Conservation (phyloP, 1,140 invertebrate genomes). For the Papilio polyxenes region DNA sequence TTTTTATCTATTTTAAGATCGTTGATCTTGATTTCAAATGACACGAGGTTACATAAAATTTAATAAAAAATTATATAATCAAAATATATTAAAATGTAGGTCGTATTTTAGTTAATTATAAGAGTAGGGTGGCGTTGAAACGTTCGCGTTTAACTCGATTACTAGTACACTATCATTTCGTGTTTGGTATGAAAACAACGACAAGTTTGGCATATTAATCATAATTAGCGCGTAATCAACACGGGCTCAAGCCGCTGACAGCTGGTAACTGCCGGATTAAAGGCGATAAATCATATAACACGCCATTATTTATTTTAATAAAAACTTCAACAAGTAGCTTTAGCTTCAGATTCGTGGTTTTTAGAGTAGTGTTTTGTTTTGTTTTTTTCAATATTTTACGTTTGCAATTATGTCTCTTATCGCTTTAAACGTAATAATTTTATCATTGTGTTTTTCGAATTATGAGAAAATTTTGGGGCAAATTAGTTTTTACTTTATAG, state of each 20-base stretch:
- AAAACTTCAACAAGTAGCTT: constrained; percentile 7
- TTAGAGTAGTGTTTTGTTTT: neutral
- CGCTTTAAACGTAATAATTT: too few relatives aligned
- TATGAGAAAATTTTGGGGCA: too few relatives aligned
- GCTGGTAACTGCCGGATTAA: constrained; percentile 25
- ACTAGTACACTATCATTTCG: constrained; percentile 28
- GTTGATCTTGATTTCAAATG: too few relatives aligned
- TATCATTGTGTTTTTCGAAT: too few relatives aligned
- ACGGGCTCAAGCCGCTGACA: constrained; percentile 22
- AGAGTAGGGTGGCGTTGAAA: neutral
- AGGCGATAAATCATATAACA: constrained; percentile 25
- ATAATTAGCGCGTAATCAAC: constrained; percentile 36
- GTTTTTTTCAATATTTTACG: neutral
- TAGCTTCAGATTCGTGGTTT: neutral
- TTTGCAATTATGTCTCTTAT: too few relatives aligned
- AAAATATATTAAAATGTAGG: neutral
- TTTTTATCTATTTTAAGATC: too few relatives aligned
- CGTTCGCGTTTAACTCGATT: constrained; percentile 22
- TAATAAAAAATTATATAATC: neutral
- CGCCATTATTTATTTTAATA: neutral
- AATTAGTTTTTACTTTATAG: too few relatives aligned
- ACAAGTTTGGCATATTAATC: constrained; percentile 34
- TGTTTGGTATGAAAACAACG: constrained; percentile 28
- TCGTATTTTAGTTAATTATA: constrained; percentile 3
- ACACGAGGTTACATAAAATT: too few relatives aligned